Evolutionary conservation across 2,113 vertebrate genomes (phyloP).

Genomic region (Psittacus erithacus): DNA sequence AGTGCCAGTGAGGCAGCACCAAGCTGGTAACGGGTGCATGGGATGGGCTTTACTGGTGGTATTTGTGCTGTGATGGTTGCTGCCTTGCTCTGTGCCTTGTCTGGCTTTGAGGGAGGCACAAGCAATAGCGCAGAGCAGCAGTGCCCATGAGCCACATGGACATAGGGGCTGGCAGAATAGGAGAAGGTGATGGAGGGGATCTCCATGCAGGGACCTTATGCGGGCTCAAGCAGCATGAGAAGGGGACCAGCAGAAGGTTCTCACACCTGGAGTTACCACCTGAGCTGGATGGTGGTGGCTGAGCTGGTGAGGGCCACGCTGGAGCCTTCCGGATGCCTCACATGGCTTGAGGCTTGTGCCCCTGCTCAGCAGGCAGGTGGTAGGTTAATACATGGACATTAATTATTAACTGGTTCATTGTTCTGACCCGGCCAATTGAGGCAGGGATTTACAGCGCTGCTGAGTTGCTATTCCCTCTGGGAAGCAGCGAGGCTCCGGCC

Average conservation of each 20-base stretch:
- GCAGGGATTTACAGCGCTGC: not conserved
- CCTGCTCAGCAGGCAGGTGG: not conserved
- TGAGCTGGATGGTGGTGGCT: not conserved
- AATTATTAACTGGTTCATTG: conserved; percentile 43
- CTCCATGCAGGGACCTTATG: accelerated
- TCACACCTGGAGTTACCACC: accelerated
- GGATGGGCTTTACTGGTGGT: not conserved
- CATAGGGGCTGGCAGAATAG: not conserved
- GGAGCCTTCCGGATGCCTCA: not conserved
- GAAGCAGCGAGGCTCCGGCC: not conserved
- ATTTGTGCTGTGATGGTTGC: not conserved
- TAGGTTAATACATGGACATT: not conserved
- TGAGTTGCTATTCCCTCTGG: not conserved
- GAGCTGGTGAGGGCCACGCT: not conserved
- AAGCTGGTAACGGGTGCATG: accelerated
- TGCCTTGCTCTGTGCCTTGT: not conserved
- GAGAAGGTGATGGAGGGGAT: not conserved
- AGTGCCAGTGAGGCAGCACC: accelerated
- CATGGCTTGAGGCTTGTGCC: not conserved
- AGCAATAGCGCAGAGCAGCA: accelerated
- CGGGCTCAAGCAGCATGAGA: not conserved
- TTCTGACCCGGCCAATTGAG: conserved; percentile 3
- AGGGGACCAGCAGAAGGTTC: accelerated
- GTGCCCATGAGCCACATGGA: accelerated
- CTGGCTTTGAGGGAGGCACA: accelerated